Percentiles rank a stretch among this genome's conserved stretches.
These are phyloP conservation scores for Ctenoplectra terminalis DNA, from an alignment of 1,140 invertebrate genomes.

Conservation along the genomic window DNA sequence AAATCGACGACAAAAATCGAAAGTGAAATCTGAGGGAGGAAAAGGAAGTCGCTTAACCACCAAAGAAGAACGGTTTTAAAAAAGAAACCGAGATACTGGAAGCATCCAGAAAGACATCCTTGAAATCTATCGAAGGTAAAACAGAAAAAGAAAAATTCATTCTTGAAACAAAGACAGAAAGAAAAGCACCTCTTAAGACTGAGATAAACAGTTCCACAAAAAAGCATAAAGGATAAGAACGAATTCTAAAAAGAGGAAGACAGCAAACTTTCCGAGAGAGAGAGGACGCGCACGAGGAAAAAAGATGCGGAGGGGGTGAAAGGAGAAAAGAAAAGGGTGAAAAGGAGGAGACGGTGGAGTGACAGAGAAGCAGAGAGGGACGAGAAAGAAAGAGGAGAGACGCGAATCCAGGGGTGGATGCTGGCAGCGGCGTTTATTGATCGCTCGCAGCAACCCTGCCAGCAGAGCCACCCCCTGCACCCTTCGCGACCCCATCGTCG, in stretches of 20 bases:
- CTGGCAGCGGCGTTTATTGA: slow-evolving; percentile 80
- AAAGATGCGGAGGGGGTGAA: not conserved
- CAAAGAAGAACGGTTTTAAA: not conserved
- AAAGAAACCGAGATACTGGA: not conserved
- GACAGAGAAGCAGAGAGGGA: slow-evolving; percentile 43
- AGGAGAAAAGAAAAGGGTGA: not conserved
- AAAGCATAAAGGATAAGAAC: not conserved
- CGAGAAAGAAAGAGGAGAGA: slow-evolving; percentile 48
- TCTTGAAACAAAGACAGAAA: not conserved
- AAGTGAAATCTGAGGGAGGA: slow-evolving; percentile 15
- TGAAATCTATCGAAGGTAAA: not conserved
- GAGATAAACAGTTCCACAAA: too few relatives aligned
- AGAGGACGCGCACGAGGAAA: not conserved
- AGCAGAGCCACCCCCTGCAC: slow-evolving; percentile 61
- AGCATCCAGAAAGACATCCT: too few relatives aligned
- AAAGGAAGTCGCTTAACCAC: too few relatives aligned
- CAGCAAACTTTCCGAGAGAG: slow-evolving; percentile 4
- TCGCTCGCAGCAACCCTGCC: slow-evolving; percentile 78
- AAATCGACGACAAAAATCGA: slow-evolving; percentile 14
- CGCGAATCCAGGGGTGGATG: slow-evolving; percentile 76
- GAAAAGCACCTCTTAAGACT: not conserved
- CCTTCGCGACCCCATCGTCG: slow-evolving; percentile 55
- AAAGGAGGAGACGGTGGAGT: slow-evolving; percentile 18
- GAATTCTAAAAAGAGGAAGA: not conserved
- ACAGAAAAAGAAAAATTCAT: not conserved